Evolutionary conservation across 2,888 invertebrate genomes (phyloP), one percentile per base, ranked within the genome.

Genomic region (Amiota minor): DNA sequence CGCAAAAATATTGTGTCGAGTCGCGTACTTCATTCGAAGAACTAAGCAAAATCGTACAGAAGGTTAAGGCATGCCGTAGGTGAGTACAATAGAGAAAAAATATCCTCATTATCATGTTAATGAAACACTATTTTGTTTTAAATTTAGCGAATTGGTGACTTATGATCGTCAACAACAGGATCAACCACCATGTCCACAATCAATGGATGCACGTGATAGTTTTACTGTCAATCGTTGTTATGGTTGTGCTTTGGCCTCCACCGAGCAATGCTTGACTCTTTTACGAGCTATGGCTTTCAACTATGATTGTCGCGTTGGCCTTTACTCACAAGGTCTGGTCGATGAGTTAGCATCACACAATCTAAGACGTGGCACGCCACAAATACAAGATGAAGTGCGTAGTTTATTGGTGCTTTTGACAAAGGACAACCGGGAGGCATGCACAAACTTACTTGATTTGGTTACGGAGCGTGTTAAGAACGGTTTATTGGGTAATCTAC

Each of bases 1-100:
- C 98, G 2, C 97, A 97, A 89, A 96, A 97, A 87, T 98, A 98
- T 90, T 97, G 98, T 89, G 95, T 94, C 65, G 98, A 99, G 84
- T 98, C 98, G 88, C 97, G 97, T 89, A 94, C 95, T 8, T 95
- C 97, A 9, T 98, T 98, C 89, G 98, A 98, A 87, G 98, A 98
- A 87, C 92, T 99, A 1, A 97, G 95, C 86, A 95, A 95, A 90
- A 95, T 95, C 77, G 95, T 95, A 80, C 95, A 97, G 91, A 95
- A 96, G 88, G 97, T 98, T 23, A 91, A 97, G 78, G 97, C 98
- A 0, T 97, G 97, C 87, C 92, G 96, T 35, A 94, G 92, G 92
- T 92, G 49, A 82, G 86, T 75, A 50, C n/a, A 16, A 61, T 59
- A 61, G 14, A 14, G 11, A 12, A 35, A 18, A 49, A 9, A 18